Conservation (phyloP, 2,113 vertebrate species). For the Australoheros scitulus region DNA sequence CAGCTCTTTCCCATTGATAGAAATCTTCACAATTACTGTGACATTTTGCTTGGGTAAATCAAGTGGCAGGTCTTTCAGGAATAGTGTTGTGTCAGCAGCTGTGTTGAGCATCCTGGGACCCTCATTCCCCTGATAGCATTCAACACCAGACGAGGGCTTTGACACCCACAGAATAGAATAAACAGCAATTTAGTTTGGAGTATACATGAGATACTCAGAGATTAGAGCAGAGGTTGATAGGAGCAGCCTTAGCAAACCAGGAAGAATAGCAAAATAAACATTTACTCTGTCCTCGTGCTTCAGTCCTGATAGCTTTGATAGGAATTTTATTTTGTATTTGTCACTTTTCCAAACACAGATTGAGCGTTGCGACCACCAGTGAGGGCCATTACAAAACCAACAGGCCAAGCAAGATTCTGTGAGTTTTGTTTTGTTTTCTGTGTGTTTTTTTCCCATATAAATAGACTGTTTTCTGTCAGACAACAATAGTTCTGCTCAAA, state of each 20-base stretch:
- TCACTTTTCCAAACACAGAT: constrained; percentile 55
- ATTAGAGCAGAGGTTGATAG: constrained; percentile 72
- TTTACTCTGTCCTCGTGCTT: constrained; percentile 60
- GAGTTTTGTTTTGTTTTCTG: constrained; percentile 11
- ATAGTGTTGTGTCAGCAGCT: constrained; percentile 77
- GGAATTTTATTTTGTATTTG: constrained; percentile 62
- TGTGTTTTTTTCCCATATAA: constrained; percentile 5
- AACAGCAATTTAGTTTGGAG: constrained; percentile 78
- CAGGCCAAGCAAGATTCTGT: constrained; percentile 33
- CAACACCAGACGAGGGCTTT: constrained; percentile 56
- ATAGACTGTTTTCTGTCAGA: constrained; percentile 39
- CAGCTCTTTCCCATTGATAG: constrained; percentile 82
- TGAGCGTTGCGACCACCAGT: constrained; percentile 37
- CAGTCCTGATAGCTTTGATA: constrained; percentile 53
- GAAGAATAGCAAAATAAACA: constrained; percentile 74
- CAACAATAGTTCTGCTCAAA: constrained; percentile 45
- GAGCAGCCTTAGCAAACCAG: constrained; percentile 59
- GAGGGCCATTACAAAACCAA: constrained; percentile 47
- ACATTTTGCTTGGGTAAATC: constrained; percentile 79
- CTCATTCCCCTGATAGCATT: constrained; percentile 73
- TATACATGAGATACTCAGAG: constrained; percentile 72
- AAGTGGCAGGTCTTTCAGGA: constrained; percentile 74
- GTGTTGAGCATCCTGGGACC: constrained; percentile 69
- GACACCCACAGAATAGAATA: constrained; percentile 73
- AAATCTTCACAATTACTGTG: constrained; percentile 82